These are phyloP conservation scores for Aplysia californica DNA, from an alignment of 1,140 invertebrate genomes.

Conservation along the genomic window DNA sequence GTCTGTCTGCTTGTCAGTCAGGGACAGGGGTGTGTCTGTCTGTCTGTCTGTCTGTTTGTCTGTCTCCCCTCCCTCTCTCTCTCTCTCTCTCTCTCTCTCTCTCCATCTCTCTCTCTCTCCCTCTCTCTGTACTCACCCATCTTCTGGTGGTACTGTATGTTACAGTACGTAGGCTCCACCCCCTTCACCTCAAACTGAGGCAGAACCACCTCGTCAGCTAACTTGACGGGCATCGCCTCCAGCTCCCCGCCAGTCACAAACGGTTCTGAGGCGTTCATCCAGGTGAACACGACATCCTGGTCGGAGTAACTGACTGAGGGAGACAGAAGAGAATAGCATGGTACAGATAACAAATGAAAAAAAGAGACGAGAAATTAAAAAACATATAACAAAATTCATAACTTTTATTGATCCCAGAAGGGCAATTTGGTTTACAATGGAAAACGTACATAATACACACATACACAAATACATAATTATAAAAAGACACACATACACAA, in stretches of 20 bases:
- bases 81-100: background rate
- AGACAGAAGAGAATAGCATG: too few species aligned
- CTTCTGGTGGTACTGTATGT: slow-evolving; percentile 33
- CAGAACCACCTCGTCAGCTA: slow-evolving; percentile 37
- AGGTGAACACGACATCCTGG: slow-evolving; percentile 49
- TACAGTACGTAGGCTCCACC: slow-evolving; percentile 10
- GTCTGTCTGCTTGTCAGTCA: background rate
- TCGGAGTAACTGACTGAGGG: slow-evolving; percentile 58
- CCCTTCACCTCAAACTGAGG: slow-evolving; percentile 52
- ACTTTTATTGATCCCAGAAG: too few species aligned
- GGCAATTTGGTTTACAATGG: too few species aligned
- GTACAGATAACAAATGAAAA: too few species aligned
- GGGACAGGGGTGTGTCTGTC: background rate
- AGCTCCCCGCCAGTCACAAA: background rate
- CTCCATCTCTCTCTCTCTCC: slow-evolving; percentile 24
- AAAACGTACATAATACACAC: too few species aligned
- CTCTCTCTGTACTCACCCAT: slow-evolving; percentile 6
- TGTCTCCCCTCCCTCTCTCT: background rate
- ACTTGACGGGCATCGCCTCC: slow-evolving; percentile 21
- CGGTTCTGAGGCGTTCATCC: slow-evolving; percentile 43
- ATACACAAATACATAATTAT: too few species aligned
- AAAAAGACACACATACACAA: too few species aligned
- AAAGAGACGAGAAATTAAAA: too few species aligned
- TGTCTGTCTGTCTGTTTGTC: background rate
- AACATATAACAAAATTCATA: too few species aligned